Base-by-base conservation (phyloP, 1,140 invertebrate genomes). In the Dreissena rostriformis region DNA sequence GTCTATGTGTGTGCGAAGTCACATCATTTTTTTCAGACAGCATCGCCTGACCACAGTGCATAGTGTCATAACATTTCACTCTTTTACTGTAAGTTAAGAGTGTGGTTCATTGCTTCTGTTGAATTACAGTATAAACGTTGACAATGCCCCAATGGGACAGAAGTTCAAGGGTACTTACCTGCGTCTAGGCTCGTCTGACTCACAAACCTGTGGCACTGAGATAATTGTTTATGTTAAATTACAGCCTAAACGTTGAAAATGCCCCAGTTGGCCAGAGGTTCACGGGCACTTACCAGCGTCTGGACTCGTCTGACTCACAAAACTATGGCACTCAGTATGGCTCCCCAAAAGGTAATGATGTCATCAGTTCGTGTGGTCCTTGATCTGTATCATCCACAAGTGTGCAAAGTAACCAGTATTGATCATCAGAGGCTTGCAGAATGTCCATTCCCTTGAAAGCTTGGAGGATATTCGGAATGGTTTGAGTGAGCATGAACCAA, bases 241-340 rank as follows among this genome's bases (percentile, higher is more conserved):
- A 68, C 63, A 91, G 90, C 52, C 55, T 91, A 63, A 86, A 90
- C 76, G 49, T 91, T 15, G 70, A 81, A 22, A 74, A 86, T 63
- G 73, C 67, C 28, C 85, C 83, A 14, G 82, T 87, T 14, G 89
- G 90, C 5, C 61, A 68, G 1, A 87, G 84, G 72, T 82, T 88
- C 80, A 83, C 85, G 29, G 87, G 87, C 67, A 88, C 86, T 14
- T 88, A 86, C 28, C 88, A 89, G 29, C 66, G 55, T 15, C 17
- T 87, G 55, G 79, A 77, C 74, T 78, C 76, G 12, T 14, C 26
- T 67, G 29, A 24, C 63, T 55, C 51, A 74, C 80, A 74, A 57
- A 73, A 55, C 57, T 57, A 24, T 49, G 66, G 49, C 66, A 65
- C 66, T 22, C 67, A 71, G 49, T 72, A 72, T 73, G 75, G 61